These are phyloP conservation scores for Rhincodon typus DNA, from an alignment of 2,797 vertebrate species.

Conservation along the genomic window DNA sequence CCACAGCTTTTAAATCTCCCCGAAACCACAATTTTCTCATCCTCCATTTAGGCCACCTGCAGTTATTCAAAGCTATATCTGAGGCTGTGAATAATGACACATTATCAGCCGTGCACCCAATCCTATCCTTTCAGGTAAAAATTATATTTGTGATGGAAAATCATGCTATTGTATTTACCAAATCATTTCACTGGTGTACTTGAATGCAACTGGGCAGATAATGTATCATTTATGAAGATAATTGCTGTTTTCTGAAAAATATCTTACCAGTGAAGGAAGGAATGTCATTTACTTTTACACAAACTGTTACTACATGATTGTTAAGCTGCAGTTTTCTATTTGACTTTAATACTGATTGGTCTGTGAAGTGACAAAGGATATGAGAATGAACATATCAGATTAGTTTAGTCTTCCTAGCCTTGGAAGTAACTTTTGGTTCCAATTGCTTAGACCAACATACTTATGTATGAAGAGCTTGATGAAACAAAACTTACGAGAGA, in stretches of 20 bases:
- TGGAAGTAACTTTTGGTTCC: not conserved
- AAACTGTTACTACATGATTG: not conserved
- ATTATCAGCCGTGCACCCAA: not conserved
- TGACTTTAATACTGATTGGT: not conserved
- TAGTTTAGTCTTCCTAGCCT: not conserved
- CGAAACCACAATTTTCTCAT: not conserved
- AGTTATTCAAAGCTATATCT: not conserved
- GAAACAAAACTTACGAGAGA: not conserved
- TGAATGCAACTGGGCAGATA: not conserved
- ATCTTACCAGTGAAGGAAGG: not conserved
- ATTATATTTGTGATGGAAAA: not conserved
- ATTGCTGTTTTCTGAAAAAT: not conserved
- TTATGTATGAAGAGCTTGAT: not conserved
- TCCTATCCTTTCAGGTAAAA: not conserved
- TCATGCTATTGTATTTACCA: not conserved
- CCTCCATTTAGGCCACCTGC: not conserved
- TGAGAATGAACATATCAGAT: not conserved
- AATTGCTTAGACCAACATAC: not conserved
- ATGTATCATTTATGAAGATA: not conserved
- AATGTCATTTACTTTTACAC: not conserved
- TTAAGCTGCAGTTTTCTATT: not conserved
- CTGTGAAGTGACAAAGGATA: not conserved
- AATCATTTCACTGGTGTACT: not conserved
- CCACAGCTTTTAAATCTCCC: not conserved
- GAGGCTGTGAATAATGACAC: not conserved